Conservation (phyloP, 2,797 vertebrate genomes). For the Acanthurus lineatus region DNA sequence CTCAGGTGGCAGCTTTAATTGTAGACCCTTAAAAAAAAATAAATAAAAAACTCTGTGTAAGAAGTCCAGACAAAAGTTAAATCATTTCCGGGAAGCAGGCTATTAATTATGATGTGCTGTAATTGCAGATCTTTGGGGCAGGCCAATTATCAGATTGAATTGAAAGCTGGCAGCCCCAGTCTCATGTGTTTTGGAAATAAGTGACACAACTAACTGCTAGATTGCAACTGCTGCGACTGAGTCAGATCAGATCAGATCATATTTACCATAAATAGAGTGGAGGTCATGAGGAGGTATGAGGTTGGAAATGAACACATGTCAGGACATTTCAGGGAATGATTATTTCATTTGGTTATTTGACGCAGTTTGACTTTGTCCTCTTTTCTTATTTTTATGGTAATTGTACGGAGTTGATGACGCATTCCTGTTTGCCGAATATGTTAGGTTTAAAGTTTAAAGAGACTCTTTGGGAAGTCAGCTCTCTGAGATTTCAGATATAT, state of each 20-base stretch:
- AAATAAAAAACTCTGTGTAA: conserved; percentile 5
- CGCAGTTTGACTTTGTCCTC: neutral
- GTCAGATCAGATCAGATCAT: conserved; percentile 68
- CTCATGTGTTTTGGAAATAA: conserved; percentile 70
- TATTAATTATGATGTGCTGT: conserved; percentile 82
- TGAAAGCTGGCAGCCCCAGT: conserved; percentile 56
- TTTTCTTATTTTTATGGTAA: neutral
- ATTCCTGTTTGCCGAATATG: neutral
- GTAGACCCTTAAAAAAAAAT: conserved; percentile 35
- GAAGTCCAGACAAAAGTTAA: conserved; percentile 70
- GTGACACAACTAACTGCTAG: conserved; percentile 63
- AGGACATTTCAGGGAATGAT: conserved; percentile 20
- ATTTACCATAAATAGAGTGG: conserved; percentile 64
- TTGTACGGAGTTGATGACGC: neutral
- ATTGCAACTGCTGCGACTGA: conserved; percentile 55
- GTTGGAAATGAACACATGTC: conserved; percentile 37
- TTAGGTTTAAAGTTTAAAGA: no score
- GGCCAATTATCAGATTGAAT: conserved; percentile 74
- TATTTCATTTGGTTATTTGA: conserved; percentile 1
- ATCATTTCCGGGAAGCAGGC: conserved; percentile 66
- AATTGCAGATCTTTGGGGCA: conserved; percentile 80
- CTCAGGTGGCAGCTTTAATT: conserved; percentile 78
- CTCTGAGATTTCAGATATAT: no score
- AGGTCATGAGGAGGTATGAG: conserved; percentile 41
- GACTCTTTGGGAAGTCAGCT: no score